These are phyloP conservation scores for Xiphorhynchus elegans DNA, from an alignment of 2,113 vertebrate species.

Conservation along the genomic window DNA sequence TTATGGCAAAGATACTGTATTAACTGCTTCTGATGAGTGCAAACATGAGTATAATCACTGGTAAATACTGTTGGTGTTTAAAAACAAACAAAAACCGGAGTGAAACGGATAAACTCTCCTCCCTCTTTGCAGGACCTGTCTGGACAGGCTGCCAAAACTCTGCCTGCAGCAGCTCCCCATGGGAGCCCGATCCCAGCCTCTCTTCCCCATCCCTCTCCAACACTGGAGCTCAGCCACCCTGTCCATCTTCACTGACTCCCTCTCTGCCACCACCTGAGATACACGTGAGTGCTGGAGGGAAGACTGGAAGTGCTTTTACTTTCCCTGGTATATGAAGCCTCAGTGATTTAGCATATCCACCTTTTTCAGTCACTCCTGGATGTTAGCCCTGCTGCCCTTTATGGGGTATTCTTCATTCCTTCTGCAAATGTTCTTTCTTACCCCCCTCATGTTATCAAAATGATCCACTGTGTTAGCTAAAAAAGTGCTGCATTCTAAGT, in stretches of 20 bases:
- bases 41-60: constrained; percentile 4
- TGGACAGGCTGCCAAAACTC: background rate
- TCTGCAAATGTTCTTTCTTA: background rate
- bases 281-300: background rate
- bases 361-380: background rate
- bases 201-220: accelerated
- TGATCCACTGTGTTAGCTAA: background rate
- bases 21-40: background rate
- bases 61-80: background rate
- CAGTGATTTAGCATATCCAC: background rate
- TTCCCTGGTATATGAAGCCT: background rate
- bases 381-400: background rate
- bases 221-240: background rate
- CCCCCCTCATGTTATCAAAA: accelerated
- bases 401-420: background rate
- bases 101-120: background rate
- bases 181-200: background rate
- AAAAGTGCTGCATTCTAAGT: background rate
- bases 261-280: background rate
- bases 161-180: background rate
- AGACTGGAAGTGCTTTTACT: accelerated
- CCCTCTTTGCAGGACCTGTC: background rate
- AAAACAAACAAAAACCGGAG: constrained; percentile 2
- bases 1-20: background rate
- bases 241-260: background rate